phyloP scores from a whole-genome alignment of 2,113 vertebrate species.

The Pelusios castaneus region DNA sequence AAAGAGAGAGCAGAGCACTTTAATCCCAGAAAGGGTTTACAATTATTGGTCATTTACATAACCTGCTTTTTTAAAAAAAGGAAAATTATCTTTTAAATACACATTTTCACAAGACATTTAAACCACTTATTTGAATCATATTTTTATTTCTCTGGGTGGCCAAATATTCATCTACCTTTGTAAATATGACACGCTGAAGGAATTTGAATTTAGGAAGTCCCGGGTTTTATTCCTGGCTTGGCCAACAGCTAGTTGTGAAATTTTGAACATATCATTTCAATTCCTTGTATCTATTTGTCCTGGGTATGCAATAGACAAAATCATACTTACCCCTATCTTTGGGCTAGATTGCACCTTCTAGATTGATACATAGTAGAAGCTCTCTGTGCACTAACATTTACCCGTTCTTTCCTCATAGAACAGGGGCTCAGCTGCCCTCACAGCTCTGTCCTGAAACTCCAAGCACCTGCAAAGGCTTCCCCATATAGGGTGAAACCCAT shows the following conservation, averaged over 20 bases:
- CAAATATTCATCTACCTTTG: slow-evolving; percentile 19
- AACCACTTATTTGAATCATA: slow-evolving; percentile 20
- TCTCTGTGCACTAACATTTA: accelerated
- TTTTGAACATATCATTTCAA: neutral
- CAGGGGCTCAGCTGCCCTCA: accelerated
- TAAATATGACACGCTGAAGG: neutral
- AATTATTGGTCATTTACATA: neutral
- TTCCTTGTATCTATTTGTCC: neutral
- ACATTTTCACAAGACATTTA: slow-evolving; percentile 17
- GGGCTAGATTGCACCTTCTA: neutral
- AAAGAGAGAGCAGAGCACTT: neutral
- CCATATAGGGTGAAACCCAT: neutral
- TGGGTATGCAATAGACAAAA: accelerated
- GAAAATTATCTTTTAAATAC: slow-evolving; percentile 26
- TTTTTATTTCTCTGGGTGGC: slow-evolving; percentile 35
- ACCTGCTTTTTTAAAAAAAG: neutral
- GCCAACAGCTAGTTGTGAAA: neutral
- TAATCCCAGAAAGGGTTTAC: neutral
- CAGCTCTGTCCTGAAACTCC: neutral
- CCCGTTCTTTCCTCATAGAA: neutral
- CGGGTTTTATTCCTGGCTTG: neutral
- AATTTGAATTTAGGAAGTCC: neutral
- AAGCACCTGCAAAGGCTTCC: neutral
- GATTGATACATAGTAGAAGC: neutral
- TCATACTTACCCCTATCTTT: accelerated